Evolutionary conservation across 2,888 invertebrate species (phyloP), one percentile per base, ranked within the genome.

Genomic region (Napeogenes inachia): DNA sequence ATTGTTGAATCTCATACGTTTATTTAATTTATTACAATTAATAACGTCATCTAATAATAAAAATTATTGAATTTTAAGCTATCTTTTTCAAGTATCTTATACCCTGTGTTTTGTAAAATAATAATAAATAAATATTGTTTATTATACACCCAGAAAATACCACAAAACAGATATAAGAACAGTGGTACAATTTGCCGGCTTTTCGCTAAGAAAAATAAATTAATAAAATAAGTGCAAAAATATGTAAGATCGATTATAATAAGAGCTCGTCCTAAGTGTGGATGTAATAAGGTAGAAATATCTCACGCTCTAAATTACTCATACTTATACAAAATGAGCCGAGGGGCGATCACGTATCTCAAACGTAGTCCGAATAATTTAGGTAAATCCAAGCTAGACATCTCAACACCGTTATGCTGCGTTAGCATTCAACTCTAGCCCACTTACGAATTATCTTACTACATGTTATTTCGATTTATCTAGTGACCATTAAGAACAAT

Each of bases 361-460:
- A 74, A 80, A 85, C 82, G 82, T 79, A 82, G 76, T 78, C 80
- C 80, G 84, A 89, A 87, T 86, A 86, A 82, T 86, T 87, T 84
- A 87, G 82, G 80, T 83, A 87, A 87, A 86, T 84, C 84, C 77
- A 75, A 75, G 77, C 77, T 78, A 87, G 85, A 85, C 82, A 73
- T 76, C 73, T 73, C 75, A 74, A 74, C 75, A 84, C 89, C 88
- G 89, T 89, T 89, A 89, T 67, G 75, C 66, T 67, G 21, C 21
- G 73, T 87, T 86, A 82, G 73, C 77, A 88, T 89, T 87, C 87
- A 66, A 71, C 71, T 68, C 81, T 70, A 74, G 72, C 68, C 71
- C 73, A 76, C 76, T 71, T 72, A 77, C 75, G 79, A 85, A 86
- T 85, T 80, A 87, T 88, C 82, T 85, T 80, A 83, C 84, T 83